phyloP scores from a whole-genome alignment of 2,888 invertebrate genomes.

The Drosophila hamatofila region DNA sequence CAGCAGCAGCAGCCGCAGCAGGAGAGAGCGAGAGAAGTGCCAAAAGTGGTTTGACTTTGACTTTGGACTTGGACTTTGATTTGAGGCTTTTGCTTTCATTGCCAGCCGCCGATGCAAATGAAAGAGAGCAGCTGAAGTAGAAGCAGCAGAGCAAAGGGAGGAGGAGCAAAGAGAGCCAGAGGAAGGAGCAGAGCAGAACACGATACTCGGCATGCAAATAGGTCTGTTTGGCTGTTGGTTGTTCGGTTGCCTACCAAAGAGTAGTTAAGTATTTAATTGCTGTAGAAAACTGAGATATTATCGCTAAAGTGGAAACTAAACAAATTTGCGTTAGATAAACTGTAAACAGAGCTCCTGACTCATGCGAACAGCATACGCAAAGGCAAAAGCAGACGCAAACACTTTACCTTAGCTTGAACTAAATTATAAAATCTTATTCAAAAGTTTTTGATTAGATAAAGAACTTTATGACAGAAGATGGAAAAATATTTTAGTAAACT shows the following conservation, averaged over 20 bases:
- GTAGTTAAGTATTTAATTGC: slow-evolving; percentile 2
- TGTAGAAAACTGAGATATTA: slow-evolving; percentile 20
- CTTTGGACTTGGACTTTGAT: slow-evolving; percentile 28
- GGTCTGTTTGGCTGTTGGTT: not conserved
- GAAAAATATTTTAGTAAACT: not conserved
- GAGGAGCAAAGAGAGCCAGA: too few relatives aligned
- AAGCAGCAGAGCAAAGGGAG: too few relatives aligned
- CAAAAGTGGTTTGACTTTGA: slow-evolving; percentile 34
- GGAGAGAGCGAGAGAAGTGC: slow-evolving; percentile 2
- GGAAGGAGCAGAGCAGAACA: not conserved
- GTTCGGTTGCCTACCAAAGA: not conserved
- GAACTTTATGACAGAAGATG: too few relatives aligned
- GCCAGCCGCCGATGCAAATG: slow-evolving; percentile 9
- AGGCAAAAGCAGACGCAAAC: not conserved
- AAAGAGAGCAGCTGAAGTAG: not conserved
- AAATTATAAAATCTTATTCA: slow-evolving; percentile 1
- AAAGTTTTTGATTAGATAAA: slow-evolving; percentile 3
- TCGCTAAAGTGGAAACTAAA: slow-evolving; percentile 2
- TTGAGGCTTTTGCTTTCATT: slow-evolving; percentile 46
- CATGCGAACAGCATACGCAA: not conserved
- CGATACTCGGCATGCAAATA: not conserved
- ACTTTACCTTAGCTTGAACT: not conserved
- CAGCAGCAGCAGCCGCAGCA: not conserved
- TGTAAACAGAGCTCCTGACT: not conserved
- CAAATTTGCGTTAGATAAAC: slow-evolving; percentile 4